Percentiles rank a stretch among this genome's conserved stretches.
phyloP scores from a whole-genome alignment of 1,140 invertebrate species.

The Grapholita molesta region DNA sequence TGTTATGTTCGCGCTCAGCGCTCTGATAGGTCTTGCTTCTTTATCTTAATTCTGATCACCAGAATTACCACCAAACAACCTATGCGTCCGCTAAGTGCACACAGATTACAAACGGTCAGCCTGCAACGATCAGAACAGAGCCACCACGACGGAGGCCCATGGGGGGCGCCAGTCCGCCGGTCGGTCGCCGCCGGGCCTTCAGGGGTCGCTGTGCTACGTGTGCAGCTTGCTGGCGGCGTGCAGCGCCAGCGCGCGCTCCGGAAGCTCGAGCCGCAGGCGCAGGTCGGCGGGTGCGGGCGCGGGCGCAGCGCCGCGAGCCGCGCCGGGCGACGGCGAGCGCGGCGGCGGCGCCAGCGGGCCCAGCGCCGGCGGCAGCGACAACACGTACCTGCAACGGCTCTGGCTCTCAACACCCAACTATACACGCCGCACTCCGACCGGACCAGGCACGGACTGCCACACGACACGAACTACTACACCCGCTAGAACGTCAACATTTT shows the following conservation, averaged over 20 bases:
- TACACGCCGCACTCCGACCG: no score
- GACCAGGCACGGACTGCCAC: no score
- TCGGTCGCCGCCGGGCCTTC: no score
- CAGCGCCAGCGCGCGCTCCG: constrained; percentile 23
- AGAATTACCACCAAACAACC: no score
- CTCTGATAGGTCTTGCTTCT: no score
- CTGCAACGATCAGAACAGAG: background rate
- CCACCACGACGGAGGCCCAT: background rate
- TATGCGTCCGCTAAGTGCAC: no score
- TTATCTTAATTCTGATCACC: no score
- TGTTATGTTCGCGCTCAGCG: no score
- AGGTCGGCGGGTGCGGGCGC: constrained; percentile 55
- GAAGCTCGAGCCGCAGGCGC: constrained; percentile 29
- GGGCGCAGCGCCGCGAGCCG: constrained; percentile 77
- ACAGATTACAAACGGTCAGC: no score
- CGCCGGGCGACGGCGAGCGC: constrained; percentile 49
- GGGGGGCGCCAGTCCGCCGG: background rate
- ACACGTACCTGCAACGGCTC: constrained; percentile 68
- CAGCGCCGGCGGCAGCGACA: constrained; percentile 74
- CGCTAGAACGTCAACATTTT: no score
- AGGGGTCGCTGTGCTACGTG: constrained; percentile 61
- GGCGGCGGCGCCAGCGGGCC: constrained; percentile 45
- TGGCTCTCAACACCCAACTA: background rate
- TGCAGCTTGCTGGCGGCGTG: constrained; percentile 38
- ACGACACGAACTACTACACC: no score